A percentile compares a stretch with the other conserved stretches of the same genome.
These are phyloP conservation scores for Psittacus erithacus DNA, from an alignment of 2,113 vertebrate genomes.

Conservation along the genomic window DNA sequence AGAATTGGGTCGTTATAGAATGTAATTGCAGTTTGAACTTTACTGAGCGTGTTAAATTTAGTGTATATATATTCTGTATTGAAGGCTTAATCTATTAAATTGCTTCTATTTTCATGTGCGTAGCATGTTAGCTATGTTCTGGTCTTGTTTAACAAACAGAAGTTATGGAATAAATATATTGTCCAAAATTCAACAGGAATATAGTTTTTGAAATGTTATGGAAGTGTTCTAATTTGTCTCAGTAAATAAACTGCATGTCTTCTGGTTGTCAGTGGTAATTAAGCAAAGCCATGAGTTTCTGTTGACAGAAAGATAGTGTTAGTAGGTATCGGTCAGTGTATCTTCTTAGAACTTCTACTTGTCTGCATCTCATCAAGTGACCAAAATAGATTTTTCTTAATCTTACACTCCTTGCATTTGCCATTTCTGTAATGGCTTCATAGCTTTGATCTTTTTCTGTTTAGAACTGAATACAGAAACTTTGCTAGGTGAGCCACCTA, in stretches of 20 bases:
- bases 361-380: neutral
- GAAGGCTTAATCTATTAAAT: neutral
- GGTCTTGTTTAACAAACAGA: neutral
- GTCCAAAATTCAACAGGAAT: neutral
- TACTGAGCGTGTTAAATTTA: neutral
- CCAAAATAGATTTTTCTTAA: neutral
- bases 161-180: neutral
- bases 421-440: neutral
- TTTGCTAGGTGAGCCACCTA: neutral
- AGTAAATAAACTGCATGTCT: neutral
- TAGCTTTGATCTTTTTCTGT: neutral
- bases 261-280: neutral
- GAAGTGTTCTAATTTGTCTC: neutral
- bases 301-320: neutral
- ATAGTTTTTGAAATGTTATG: neutral
- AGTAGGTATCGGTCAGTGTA: neutral
- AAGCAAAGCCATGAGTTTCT: neutral
- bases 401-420: neutral
- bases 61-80: neutral
- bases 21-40: neutral
- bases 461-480: neutral
- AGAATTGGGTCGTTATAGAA: neutral
- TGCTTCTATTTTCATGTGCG: neutral
- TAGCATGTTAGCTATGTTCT: neutral
- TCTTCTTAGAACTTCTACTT: neutral